These are phyloP conservation scores for Drosophila formosana DNA, from an alignment of 2,888 invertebrate genomes.

Conservation along the genomic window DNA sequence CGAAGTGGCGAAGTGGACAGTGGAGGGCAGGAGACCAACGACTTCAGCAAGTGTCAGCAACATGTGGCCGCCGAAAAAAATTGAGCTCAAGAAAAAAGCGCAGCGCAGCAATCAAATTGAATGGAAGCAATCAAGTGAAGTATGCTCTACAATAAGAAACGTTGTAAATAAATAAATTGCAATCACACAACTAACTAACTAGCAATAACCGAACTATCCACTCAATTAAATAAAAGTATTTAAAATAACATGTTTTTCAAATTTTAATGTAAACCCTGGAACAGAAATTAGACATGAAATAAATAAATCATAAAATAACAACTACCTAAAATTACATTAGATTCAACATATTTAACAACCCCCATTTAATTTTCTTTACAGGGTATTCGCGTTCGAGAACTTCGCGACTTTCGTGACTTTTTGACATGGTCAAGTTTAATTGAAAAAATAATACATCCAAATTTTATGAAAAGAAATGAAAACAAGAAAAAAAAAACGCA, in stretches of 20 bases:
- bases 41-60: slow-evolving; percentile 80
- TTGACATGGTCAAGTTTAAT: slow-evolving; percentile 79
- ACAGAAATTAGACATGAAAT: not conserved
- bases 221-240: not conserved
- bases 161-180: not conserved
- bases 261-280: no score
- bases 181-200: no score
- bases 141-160: not conserved
- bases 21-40: slow-evolving; percentile 16
- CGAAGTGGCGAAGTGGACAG: not conserved
- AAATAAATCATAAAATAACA: not conserved
- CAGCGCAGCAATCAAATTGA: slow-evolving; percentile 48
- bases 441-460: slow-evolving; percentile 70
- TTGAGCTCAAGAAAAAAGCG: slow-evolving; percentile 46
- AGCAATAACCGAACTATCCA: no score
- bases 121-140: not conserved
- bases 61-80: slow-evolving; percentile 72
- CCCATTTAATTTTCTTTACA: not conserved
- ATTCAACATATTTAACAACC: not conserved
- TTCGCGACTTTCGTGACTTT: slow-evolving; percentile 50
- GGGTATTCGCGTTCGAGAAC: slow-evolving; percentile 19
- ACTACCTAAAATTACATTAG: no score
- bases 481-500: slow-evolving; percentile 21
- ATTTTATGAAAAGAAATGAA: slow-evolving; percentile 39
- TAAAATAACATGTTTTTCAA: no score